phyloP scores from a whole-genome alignment of 2,888 invertebrate species.

The Hipparchia sbordonii region DNA sequence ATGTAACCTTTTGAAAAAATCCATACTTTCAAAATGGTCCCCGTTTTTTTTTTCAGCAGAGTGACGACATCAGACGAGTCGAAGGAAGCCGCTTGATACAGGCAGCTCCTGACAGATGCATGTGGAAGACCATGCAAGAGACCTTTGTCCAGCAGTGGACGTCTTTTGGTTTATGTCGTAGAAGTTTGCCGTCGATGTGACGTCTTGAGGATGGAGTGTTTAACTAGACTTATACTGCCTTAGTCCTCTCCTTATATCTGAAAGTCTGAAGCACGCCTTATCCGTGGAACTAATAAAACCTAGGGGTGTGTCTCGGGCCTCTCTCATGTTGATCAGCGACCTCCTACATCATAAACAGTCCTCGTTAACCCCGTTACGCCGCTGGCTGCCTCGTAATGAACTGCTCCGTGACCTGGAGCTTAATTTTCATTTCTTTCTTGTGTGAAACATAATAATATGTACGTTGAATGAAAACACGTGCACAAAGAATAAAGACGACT shows the following conservation, averaged over 20 bases:
- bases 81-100: no score
- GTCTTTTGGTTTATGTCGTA: no score
- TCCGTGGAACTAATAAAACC: constrained; percentile 65
- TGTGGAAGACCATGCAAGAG: no score
- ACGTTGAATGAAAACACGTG: neutral
- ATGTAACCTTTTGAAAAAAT: no score
- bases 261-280: constrained; percentile 4
- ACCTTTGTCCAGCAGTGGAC: no score
- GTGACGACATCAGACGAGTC: no score
- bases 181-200: no score
- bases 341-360: constrained; percentile 45
- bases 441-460: neutral
- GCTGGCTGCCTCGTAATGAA: constrained; percentile 54
- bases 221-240: no score
- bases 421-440: constrained; percentile 24
- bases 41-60: no score
- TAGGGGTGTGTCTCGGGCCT: constrained; percentile 63
- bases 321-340: constrained; percentile 71
- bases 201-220: no score
- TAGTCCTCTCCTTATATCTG: neutral
- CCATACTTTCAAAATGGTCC: no score
- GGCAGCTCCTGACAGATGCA: no score
- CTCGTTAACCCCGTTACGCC: constrained; percentile 47
- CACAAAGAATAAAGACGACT: neutral
- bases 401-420: constrained; percentile 31